Conservation (phyloP, 2,797 vertebrate species). For the Bucorvus abyssinicus region DNA sequence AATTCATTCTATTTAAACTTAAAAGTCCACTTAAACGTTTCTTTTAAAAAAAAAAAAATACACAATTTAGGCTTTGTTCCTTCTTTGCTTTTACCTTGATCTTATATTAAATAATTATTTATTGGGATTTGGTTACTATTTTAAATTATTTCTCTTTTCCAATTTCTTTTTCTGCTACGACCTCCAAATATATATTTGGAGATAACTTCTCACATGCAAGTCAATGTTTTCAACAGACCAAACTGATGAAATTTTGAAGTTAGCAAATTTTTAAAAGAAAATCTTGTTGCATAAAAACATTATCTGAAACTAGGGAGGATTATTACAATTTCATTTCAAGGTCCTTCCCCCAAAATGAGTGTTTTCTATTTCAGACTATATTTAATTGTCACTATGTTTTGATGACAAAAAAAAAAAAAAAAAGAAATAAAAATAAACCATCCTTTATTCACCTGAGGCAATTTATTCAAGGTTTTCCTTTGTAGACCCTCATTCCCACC, state of each 20-base stretch:
- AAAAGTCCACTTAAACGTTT: background rate
- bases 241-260: background rate
- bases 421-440: background rate
- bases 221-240: background rate
- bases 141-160: slow-evolving; percentile 1
- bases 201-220: background rate
- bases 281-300: background rate
- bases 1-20: background rate
- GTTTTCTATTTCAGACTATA: background rate
- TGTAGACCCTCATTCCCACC: background rate
- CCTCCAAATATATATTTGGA: background rate
- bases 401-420: background rate
- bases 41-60: background rate
- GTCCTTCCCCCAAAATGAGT: background rate
- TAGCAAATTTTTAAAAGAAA: background rate
- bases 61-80: background rate
- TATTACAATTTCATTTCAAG: background rate
- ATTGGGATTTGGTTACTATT: background rate
- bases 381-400: background rate
- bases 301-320: background rate
- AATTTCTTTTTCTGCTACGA: slow-evolving; percentile 20
- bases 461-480: background rate
- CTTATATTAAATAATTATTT: background rate
- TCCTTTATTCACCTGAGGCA: background rate
- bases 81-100: background rate